These are phyloP conservation scores for Lochmaea crataegi DNA, from an alignment of 2,888 invertebrate species.

Conservation along the genomic window DNA sequence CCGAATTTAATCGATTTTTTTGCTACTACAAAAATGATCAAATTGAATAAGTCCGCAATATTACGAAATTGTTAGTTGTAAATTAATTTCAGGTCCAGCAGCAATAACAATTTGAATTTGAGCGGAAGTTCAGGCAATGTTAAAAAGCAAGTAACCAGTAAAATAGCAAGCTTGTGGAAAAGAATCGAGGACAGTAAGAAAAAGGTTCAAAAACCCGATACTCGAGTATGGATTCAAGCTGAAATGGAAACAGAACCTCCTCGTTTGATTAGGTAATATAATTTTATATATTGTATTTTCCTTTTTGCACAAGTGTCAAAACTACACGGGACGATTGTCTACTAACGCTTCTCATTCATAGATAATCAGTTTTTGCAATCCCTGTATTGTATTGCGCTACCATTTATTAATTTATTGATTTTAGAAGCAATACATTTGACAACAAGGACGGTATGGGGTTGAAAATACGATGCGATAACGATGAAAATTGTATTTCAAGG, in stretches of 20 bases:
- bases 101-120: conserved; percentile 69
- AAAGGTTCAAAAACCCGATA: conserved; percentile 67
- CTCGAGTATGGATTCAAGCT: conserved; percentile 59
- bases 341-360: no score
- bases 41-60: no score
- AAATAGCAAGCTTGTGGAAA: conserved; percentile 85
- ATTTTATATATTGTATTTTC: not conserved
- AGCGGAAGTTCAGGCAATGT: conserved; percentile 62
- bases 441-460: conserved; percentile 61
- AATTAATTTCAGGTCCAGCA: conserved; percentile 64
- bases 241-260: conserved; percentile 61
- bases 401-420: conserved; percentile 1
- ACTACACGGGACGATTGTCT: no score
- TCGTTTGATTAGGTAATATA: conserved; percentile 62
- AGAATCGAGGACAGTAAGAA: conserved; percentile 78
- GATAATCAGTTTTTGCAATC: no score
- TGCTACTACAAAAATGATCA: no score
- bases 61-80: not conserved
- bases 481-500: conserved; percentile 65
- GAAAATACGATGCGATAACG: conserved; percentile 49
- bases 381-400: not conserved
- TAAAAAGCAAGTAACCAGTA: conserved; percentile 77
- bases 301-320: no score
- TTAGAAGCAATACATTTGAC: conserved; percentile 75
- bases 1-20: no score